Percentiles rank a stretch among this genome's conserved stretches.
Evolutionary conservation across 2,888 invertebrate genomes (phyloP).

Genomic region (Clepsis dumicolana): DNA sequence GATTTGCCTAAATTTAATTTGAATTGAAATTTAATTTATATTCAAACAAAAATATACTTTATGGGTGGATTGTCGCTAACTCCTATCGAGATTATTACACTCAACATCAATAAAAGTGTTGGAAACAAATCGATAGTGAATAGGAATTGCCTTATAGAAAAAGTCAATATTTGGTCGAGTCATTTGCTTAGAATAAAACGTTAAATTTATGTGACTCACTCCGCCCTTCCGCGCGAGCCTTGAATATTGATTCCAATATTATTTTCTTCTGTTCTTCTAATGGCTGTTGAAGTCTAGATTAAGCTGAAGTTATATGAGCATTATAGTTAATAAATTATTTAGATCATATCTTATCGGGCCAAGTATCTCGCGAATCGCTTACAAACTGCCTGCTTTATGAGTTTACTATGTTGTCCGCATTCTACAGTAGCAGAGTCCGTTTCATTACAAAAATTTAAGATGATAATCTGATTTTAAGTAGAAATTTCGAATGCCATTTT

Average conservation of each 20-base stretch:
- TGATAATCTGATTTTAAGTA: constrained; percentile 68
- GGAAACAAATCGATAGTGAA: constrained; percentile 70
- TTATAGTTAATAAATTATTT: constrained; percentile 33
- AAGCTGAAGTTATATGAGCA: constrained; percentile 23
- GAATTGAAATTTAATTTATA: constrained; percentile 57
- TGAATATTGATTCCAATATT: constrained; percentile 65
- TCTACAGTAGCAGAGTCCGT: constrained; percentile 65
- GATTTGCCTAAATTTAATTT: constrained; percentile 64
- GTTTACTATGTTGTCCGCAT: constrained; percentile 54
- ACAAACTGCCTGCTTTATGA: constrained; percentile 59
- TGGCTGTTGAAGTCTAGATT: constrained; percentile 11
- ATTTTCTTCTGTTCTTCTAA: constrained; percentile 55
- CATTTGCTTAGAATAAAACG: constrained; percentile 63
- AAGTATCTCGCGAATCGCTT: constrained; percentile 51
- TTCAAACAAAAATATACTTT: constrained; percentile 65
- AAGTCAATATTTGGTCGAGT: constrained; percentile 64
- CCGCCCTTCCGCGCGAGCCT: constrained; percentile 56
- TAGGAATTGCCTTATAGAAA: constrained; percentile 68
- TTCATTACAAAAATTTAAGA: constrained; percentile 70
- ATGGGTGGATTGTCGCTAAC: constrained; percentile 64
- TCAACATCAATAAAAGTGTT: constrained; percentile 61
- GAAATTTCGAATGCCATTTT: constrained; percentile 58
- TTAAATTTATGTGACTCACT: constrained; percentile 63
- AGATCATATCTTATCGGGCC: constrained; percentile 30
- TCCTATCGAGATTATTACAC: constrained; percentile 59